Evolutionary conservation across 1,140 invertebrate genomes (phyloP), one percentile per base, ranked within the genome.

Genomic region (Lordiphosa clarofinis): DNA sequence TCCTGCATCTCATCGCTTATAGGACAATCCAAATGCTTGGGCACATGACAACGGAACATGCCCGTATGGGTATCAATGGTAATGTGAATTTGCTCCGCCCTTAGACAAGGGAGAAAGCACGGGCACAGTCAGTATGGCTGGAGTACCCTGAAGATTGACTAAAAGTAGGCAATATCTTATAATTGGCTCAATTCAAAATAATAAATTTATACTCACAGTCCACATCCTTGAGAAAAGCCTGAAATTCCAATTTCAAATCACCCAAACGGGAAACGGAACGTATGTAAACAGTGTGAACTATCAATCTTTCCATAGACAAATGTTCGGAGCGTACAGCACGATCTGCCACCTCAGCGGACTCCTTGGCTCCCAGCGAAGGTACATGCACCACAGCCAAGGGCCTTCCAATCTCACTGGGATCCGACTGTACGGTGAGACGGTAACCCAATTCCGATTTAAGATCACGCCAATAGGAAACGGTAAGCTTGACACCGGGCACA

Each of bases 231-330:
- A 94, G 89, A 87, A 95, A 92, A n/a, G 90, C 90, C 88, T 94
- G 92, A 28, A 96, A 86, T 81, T 96, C 93, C 59, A 95, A 93
- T 89, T 95, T 95, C n/a, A 98, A 91, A 82, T 97, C 95, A 31
- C 91, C 91, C 4, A 98, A 90, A 12, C 96, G 91, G 66, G 93
- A 94, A 48, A 94, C 92, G 0, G 96, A 97, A 56, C 98, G 91
- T 21, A 98, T 94, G 89, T 99, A 97, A 78, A 99, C 97, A 0
- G 97, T 99, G 79, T 98, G 96, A n/a, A 98, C 96, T n/a, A 99
- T 90, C 40, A 99, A 90, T 40, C 96, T 93, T 90, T 99, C 97
- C 92, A 99, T 96, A 1, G 97, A 98, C 1, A 99, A 90, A 65
- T 96, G 93, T 89, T 98, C 96, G 28, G 95, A 96, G 47, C 94